Conservation (phyloP, 2,113 vertebrate species). For the Mesoclemmys tuberculata region DNA sequence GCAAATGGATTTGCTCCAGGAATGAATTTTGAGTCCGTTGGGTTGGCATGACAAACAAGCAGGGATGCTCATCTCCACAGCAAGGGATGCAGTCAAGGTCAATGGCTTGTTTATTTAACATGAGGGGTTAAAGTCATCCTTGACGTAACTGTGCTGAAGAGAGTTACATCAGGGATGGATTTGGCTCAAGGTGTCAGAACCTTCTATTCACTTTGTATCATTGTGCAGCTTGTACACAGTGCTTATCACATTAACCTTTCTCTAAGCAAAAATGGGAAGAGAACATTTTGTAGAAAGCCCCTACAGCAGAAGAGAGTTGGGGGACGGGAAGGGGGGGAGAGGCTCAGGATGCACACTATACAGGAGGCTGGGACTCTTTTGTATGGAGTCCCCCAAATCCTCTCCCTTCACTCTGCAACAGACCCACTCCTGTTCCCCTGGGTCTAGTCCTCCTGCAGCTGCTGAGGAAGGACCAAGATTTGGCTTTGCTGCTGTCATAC, state of each 20-base stretch:
- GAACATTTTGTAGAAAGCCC: background rate
- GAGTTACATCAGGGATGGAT: background rate
- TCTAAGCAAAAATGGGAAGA: background rate
- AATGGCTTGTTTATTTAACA: background rate
- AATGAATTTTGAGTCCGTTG: constrained; percentile 19
- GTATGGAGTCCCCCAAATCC: background rate
- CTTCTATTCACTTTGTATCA: background rate
- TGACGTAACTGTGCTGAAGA: background rate
- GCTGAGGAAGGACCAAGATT: no score
- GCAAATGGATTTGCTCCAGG: constrained; percentile 15
- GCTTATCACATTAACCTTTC: background rate
- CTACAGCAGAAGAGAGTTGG: background rate
- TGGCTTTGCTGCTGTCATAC: background rate
- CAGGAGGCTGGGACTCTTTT: background rate
- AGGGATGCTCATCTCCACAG: background rate
- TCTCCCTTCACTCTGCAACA: background rate
- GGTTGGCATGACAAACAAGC: background rate
- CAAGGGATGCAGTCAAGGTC: constrained; percentile 9
- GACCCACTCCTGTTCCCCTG: background rate
- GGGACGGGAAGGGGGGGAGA: no score
- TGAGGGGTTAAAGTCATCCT: constrained; percentile 19
- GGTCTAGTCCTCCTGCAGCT: background rate
- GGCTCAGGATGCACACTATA: background rate
- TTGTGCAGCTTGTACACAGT: background rate
- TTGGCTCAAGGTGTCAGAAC: background rate